Conservation (phyloP, 2,797 vertebrate genomes). For the Triplophysa bombifrons region DNA sequence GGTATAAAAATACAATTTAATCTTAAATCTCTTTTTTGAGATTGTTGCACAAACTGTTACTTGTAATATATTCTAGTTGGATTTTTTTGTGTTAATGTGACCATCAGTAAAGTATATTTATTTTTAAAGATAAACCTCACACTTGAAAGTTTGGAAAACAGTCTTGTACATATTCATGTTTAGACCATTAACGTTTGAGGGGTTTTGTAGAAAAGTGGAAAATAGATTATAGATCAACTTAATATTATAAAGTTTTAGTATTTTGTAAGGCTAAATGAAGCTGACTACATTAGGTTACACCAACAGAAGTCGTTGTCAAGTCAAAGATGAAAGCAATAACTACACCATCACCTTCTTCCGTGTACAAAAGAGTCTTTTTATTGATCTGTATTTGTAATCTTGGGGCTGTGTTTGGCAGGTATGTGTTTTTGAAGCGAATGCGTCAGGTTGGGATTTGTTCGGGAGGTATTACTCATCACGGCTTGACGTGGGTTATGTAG, state of each 20-base stretch:
- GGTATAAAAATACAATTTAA: too few relatives aligned
- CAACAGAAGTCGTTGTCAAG: background rate
- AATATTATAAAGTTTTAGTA: too few relatives aligned
- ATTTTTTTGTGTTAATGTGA: too few relatives aligned
- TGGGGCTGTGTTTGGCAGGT: background rate
- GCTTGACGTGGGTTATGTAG: background rate
- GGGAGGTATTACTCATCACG: constrained; percentile 10
- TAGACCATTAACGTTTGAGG: background rate
- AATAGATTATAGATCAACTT: constrained; percentile 13
- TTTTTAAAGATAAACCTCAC: too few relatives aligned
- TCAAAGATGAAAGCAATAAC: background rate
- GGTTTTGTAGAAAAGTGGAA: constrained; percentile 20
- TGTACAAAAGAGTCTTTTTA: background rate
- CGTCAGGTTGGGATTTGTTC: constrained; percentile 6
- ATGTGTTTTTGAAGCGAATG: constrained; percentile 1
- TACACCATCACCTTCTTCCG: background rate
- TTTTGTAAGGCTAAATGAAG: too few relatives aligned
- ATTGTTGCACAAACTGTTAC: too few relatives aligned
- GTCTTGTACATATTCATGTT: constrained; percentile 16
- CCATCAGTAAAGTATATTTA: too few relatives aligned
- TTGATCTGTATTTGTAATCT: constrained; percentile 19
- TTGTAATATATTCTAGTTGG: too few relatives aligned
- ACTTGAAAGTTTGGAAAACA: too few relatives aligned
- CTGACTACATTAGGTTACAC: background rate
- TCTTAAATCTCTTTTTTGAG: too few relatives aligned